phyloP scores from a whole-genome alignment of 2,888 invertebrate genomes.

The Ligdia adustata region DNA sequence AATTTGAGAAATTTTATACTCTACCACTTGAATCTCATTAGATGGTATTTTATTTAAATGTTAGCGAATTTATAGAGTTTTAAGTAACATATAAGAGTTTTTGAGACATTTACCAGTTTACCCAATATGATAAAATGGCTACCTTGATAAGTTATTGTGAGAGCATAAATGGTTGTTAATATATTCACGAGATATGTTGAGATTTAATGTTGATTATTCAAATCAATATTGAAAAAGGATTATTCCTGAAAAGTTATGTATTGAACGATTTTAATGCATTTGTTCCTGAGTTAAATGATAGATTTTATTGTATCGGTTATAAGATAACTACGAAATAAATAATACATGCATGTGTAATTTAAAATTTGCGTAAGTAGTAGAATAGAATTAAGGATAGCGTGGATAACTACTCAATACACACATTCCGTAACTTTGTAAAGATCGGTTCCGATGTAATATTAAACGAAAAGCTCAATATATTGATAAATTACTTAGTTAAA shows the following conservation, averaged over 20 bases:
- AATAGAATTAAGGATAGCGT: slow-evolving; percentile 42
- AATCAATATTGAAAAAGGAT: slow-evolving; percentile 69
- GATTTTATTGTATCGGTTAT: slow-evolving; percentile 76
- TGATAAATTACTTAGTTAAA: too few species aligned
- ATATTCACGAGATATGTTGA: slow-evolving; percentile 79
- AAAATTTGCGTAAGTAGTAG: slow-evolving; percentile 62
- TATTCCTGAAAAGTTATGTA: slow-evolving; percentile 57
- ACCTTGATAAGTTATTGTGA: slow-evolving; percentile 73
- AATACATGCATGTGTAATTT: slow-evolving; percentile 73
- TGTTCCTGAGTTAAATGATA: slow-evolving; percentile 83
- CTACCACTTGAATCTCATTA: slow-evolving; percentile 83
- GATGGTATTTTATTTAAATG: slow-evolving; percentile 75
- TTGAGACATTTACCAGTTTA: slow-evolving; percentile 82
- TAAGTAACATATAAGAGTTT: slow-evolving; percentile 68
- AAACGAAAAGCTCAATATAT: too few species aligned
- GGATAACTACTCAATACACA: slow-evolving; percentile 24
- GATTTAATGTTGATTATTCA: slow-evolving; percentile 64
- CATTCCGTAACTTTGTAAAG: too few species aligned
- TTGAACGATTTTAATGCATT: slow-evolving; percentile 83
- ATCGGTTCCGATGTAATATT: too few species aligned
- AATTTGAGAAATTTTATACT: slow-evolving; percentile 74
- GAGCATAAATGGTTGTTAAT: slow-evolving; percentile 77
- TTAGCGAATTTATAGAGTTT: slow-evolving; percentile 82
- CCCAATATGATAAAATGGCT: slow-evolving; percentile 74
- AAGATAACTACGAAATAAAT: slow-evolving; percentile 39